A percentile compares a stretch with the other conserved stretches of the same genome.
phyloP scores from a whole-genome alignment of 92 coral and sea anemone species.

The Isaurus tuberculatus region DNA sequence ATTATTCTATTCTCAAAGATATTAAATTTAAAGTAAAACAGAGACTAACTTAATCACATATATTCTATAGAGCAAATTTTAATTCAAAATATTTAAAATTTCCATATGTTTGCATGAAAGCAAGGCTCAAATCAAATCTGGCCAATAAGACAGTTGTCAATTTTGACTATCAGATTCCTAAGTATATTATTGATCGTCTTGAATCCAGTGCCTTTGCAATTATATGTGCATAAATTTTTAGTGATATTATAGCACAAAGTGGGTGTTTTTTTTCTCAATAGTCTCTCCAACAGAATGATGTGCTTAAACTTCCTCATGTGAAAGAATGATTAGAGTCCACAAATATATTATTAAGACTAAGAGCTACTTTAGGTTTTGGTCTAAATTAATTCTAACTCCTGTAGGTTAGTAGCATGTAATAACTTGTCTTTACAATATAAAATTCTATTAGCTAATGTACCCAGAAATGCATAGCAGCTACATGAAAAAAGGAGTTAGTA shows the following conservation, averaged over 20 bases:
- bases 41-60: constrained; percentile 2
- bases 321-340: constrained; percentile 2
- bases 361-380: neutral
- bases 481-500: neutral
- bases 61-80: neutral
- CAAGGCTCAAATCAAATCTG: constrained; percentile 6
- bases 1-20: constrained; percentile 1
- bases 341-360: neutral
- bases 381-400: constrained; percentile 1
- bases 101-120: neutral
- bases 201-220: neutral
- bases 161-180: constrained; percentile 2
- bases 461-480: constrained; percentile 3
- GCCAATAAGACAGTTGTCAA: constrained; percentile 3
- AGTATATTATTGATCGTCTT: constrained; percentile 1
- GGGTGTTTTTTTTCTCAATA: constrained; percentile 4
- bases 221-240: neutral
- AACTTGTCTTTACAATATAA: neutral
- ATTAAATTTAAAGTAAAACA: constrained; percentile 3
- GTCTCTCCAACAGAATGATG: constrained; percentile 4
- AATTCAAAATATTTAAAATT: neutral
- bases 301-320: constrained; percentile 1
- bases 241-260: neutral
- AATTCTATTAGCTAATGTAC: neutral
- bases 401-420: neutral